phyloP scores from a whole-genome alignment of 2,797 vertebrate genomes.

The Notolabrus celidotus region DNA sequence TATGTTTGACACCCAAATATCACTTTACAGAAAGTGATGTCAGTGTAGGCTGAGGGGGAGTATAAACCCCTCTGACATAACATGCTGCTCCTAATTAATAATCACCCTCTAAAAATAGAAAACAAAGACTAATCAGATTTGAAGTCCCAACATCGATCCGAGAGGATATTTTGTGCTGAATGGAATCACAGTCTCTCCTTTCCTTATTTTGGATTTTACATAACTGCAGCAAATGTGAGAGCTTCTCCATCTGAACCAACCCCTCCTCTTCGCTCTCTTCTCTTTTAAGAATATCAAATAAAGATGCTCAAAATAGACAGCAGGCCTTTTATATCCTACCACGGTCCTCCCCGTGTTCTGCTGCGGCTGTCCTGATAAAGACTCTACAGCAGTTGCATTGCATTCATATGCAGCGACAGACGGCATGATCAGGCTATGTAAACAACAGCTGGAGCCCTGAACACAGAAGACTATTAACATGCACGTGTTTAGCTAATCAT shows the following conservation, averaged over 20 bases:
- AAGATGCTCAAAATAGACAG: constrained; percentile 46
- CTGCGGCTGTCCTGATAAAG: constrained; percentile 8
- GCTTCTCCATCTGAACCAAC: constrained; percentile 16
- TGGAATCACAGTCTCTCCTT: constrained; percentile 27
- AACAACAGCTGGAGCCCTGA: constrained; percentile 40
- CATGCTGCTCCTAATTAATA: too few relatives aligned
- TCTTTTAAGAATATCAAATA: constrained; percentile 40
- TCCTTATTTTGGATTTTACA: constrained; percentile 31
- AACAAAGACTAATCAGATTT: constrained; percentile 66
- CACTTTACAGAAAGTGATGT: constrained; percentile 33
- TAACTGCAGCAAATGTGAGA: constrained; percentile 38
- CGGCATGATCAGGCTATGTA: constrained; percentile 5
- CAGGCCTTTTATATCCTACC: constrained; percentile 31
- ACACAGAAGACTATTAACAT: not conserved
- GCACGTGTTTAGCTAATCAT: not conserved
- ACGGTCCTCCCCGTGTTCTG: constrained; percentile 6
- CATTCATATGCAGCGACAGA: constrained; percentile 18
- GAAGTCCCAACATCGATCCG: constrained; percentile 35
- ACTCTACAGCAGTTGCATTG: constrained; percentile 10
- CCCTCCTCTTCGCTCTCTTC: constrained; percentile 7
- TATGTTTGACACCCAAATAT: constrained; percentile 11
- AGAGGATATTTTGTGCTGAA: constrained; percentile 32
- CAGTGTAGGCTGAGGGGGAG: too few relatives aligned
- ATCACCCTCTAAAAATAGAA: constrained; percentile 69
- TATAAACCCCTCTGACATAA: constrained; percentile 66